Conservation (phyloP, 2,113 vertebrate genomes). For the Sinocyclocheilus rhinocerous region DNA sequence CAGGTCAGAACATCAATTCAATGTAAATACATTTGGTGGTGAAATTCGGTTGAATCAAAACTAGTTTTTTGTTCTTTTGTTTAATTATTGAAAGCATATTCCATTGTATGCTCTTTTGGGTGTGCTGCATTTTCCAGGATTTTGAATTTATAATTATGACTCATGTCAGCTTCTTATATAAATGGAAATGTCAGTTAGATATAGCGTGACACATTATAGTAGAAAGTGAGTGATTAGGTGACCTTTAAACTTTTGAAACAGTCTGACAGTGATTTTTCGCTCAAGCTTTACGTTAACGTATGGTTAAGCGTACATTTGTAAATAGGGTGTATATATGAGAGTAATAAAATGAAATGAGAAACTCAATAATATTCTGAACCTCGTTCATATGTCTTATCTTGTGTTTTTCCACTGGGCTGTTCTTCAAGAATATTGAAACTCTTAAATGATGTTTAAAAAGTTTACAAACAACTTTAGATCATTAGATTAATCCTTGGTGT, state of each 20-base stretch:
- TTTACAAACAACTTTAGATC: not conserved
- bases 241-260: slow-evolving; percentile 4
- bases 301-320: not conserved
- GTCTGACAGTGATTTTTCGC: not conserved
- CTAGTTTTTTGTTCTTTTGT: not conserved
- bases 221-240: not conserved
- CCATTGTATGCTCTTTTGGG: not conserved
- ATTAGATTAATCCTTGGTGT: not conserved
- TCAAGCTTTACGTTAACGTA: not conserved
- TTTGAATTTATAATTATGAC: not conserved
- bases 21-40: not conserved
- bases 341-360: not conserved
- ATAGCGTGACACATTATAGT: not conserved
- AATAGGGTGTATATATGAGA: not conserved
- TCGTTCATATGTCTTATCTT: not conserved
- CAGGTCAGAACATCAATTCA: not conserved
- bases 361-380: not conserved
- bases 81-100: not conserved
- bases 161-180: not conserved
- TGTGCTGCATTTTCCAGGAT: not conserved
- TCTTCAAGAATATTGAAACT: not conserved
- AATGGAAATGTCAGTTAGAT: not conserved
- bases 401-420: not conserved
- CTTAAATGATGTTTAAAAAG: not conserved
- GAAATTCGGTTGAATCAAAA: not conserved